Evolutionary conservation across 2,113 vertebrate genomes (phyloP).

Genomic region (Thalassarche chlororhynchos): DNA sequence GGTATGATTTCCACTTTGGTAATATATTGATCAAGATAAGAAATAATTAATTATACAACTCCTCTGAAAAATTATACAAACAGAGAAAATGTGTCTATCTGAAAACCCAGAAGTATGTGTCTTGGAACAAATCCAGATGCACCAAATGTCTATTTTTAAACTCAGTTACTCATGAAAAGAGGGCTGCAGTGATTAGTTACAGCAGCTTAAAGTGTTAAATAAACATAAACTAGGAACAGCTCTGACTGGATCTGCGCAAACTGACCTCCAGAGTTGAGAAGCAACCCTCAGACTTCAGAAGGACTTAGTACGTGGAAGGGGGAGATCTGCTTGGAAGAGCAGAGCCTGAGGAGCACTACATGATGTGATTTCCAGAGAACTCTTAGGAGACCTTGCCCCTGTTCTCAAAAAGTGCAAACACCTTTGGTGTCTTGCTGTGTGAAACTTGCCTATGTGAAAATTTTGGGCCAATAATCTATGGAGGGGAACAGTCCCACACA

Average conservation of each 20-base stretch:
- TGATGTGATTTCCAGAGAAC: not conserved
- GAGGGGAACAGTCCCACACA: not conserved
- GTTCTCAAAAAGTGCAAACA: not conserved
- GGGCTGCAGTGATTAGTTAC: not conserved
- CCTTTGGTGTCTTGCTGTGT: not conserved
- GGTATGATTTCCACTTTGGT: not conserved
- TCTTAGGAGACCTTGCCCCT: not conserved
- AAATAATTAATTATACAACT: conserved; percentile 22
- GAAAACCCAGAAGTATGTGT: not conserved
- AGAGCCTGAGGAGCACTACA: not conserved
- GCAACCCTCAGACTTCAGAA: not conserved
- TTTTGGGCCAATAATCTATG: not conserved
- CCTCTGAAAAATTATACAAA: not conserved
- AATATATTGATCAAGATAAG: conserved; percentile 23
- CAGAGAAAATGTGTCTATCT: not conserved
- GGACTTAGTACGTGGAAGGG: not conserved
- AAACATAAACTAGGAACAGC: not conserved
- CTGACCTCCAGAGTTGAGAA: not conserved
- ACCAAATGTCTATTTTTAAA: conserved; percentile 55
- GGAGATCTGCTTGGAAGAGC: not conserved
- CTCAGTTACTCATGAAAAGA: conserved; percentile 22
- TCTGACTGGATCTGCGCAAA: not conserved
- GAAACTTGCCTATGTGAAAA: not conserved
- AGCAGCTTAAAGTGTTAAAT: conserved; percentile 16
- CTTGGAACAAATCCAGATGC: not conserved